Base-by-base conservation (phyloP, 2,797 vertebrate species). In the Thaleichthys pacificus region DNA sequence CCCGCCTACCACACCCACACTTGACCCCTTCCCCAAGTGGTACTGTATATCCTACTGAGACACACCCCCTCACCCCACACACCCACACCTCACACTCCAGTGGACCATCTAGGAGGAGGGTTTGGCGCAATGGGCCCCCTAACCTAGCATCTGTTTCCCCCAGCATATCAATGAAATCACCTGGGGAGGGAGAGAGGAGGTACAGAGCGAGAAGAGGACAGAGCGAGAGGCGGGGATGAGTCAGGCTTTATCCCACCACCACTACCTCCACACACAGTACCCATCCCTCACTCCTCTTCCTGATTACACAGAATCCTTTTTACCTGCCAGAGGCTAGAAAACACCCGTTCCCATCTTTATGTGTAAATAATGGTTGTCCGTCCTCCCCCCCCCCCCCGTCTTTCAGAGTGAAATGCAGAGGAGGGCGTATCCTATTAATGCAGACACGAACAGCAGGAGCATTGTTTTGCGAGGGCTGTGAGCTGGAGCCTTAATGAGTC, bases 401-500 rank as follows among this genome's bases (percentile, higher is more conserved):
- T 9, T 58, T n/a, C 17, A 2, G 22, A 22, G n/a, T 17, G 69
- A 21, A 62, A 26, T 28, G 26, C 61, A 35, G 49, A 68, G 3
- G 35, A 62, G 47, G 60, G 42, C 61, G 22, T 69, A 26, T 61
- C 35, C 26, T 61, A 35, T 73, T 69, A 32, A 66, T 74, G 56
- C 65, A 66, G 68, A 71, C 51, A 6, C 60, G 61, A 66, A 56
- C 61, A 66, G 51, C 68, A 65, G 70, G 68, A 9, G 15, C 38
- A 11, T 42, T 42, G 38, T 47, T 61, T 28, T 42, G 67, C 69
- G 56, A 22, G 60, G 60, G 24, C 22, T 69, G 66, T 61, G 38
- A 63, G 51, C 67, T 60, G 61, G 65, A 79, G 68, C 19, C 11
- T 47, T 69, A 75, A 72, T 74, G 22, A 75, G 56, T 67, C 47